Conservation (phyloP, 2,888 invertebrate species). For the Acheta domesticus region DNA sequence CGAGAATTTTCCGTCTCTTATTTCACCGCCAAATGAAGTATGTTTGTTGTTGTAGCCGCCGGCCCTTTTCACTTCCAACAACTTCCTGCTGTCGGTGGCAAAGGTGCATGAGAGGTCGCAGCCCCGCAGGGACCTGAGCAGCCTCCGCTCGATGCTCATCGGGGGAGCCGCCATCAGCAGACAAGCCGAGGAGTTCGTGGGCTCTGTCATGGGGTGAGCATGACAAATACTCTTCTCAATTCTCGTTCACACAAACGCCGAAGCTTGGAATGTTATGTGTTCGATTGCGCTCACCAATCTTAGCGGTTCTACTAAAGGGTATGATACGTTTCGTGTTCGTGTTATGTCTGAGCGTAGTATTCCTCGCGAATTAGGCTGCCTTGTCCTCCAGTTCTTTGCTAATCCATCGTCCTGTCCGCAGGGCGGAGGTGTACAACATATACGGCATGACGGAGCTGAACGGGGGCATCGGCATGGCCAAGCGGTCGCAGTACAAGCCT, state of each 20-base stretch:
- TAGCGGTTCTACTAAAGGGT: too few species aligned
- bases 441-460: constrained; percentile 9
- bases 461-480: neutral
- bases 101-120: neutral
- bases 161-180: neutral
- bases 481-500: neutral
- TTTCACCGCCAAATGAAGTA: neutral
- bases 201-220: too few species aligned
- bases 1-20: neutral
- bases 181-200: neutral
- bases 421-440: neutral
- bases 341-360: too few species aligned
- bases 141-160: neutral
- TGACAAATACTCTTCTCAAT: too few species aligned
- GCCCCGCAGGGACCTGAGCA: neutral
- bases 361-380: too few species aligned
- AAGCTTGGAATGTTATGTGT: too few species aligned
- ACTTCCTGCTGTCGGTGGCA: neutral
- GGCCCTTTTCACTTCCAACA: neutral
- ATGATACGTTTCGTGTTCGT: too few species aligned
- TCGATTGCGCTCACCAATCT: too few species aligned
- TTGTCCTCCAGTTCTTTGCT: too few species aligned
- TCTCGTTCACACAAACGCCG: too few species aligned
- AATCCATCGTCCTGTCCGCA: too few species aligned
- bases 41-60: neutral